Base-by-base conservation (phyloP, 2,113 vertebrate species). In the Porphyrio hochstetteri region DNA sequence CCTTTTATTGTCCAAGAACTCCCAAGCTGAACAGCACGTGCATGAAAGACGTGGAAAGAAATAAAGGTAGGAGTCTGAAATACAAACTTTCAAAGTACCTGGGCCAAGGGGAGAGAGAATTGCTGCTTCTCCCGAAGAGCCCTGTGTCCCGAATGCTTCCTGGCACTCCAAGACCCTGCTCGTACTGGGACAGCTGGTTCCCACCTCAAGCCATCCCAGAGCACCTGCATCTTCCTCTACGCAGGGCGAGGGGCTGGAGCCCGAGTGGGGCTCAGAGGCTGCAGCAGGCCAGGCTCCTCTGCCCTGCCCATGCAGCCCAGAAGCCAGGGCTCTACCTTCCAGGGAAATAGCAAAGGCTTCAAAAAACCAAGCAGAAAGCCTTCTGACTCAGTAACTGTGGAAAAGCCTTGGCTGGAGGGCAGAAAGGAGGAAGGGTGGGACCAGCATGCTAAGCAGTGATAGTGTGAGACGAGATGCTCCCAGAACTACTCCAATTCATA, bases 141-240 rank as follows among this genome's bases (percentile, higher is more conserved):
- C 71, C 59, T 67, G 60, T 35, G 82, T 35, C 42, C 91, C 52
- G 5, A 63, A 60, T 52, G 35, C 94, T 50, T 33, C 84, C 82
- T 80, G 86, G 86, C 95, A 72, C 80, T 93, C 92, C 44, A 81
- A 92, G 91, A 93, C 84, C 46, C 71, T 91, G 82, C 82, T 90
- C 82, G 65, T 38, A 71, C 64, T 86, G 82, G 70, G 81, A 96
- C 29, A 95, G 87, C 46, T 55, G 52, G 84, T n/a, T 65, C 84
- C 77, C 82, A 76, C 50, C 89, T 82, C 83, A 87, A 93, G 92
- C 55, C 90, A 88, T 75, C 60, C 65, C 15, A 6, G 79, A 63
- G 52, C 80, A 90, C 93, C 57, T 16, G n/a, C 44, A 59, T 24
- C 20, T 24, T 68, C 57, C 76, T 86, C 92, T 50, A 42, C 5